Base-by-base conservation (phyloP, 1,140 invertebrate genomes). In the Pristionchus pacificus region DNA sequence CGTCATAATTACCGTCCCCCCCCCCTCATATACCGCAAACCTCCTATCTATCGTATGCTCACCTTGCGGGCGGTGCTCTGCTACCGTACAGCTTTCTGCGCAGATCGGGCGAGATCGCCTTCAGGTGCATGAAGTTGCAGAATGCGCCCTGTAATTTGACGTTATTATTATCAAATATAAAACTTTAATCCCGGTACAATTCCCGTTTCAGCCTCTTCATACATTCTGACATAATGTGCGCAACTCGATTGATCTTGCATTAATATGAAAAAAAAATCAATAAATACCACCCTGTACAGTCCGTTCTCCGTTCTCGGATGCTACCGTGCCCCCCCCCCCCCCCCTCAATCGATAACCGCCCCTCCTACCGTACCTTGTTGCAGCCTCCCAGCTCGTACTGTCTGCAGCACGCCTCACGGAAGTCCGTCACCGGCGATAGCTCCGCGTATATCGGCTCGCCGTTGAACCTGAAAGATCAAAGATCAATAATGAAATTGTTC, bases 91-190 rank as follows among this genome's bases (percentile, higher is more conserved):
- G 28, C 30, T 49, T 30, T 19, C 33, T 49, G 14, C 63, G 6
- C 24, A 65, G 28, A n/a, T 65, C 63, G 24, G 68, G 13, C 13
- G 27, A n/a, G 79, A 97, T 97, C 58, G 94, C 94, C 84, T 97
- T 97, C 82, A 98, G 87, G 83, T 98, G 95, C 95, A 98, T 97
- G 84, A 98, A 98, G 86, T 98, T 98, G 85, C 95, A 98, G 85
- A 98, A 98, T 63, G 95, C 95, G 83, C 93, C 95, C 38, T 49
- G 66, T 95, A 87, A 1, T 93, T 97, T 83, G 94, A 97, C 87
- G 97, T 94, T 3, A 89, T 90, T n/a, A 60, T 28, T 76, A 31
- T 49, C 38, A 10, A 61, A 10, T 6, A 25, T 10, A 25, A 10
- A 6, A 61, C 25, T 10, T 15, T 25, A 61, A 61, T 10, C 25